Evolutionary conservation across 2,113 vertebrate genomes (phyloP), one percentile per base, ranked within the genome.

Genomic region (Scatophagus argus): DNA sequence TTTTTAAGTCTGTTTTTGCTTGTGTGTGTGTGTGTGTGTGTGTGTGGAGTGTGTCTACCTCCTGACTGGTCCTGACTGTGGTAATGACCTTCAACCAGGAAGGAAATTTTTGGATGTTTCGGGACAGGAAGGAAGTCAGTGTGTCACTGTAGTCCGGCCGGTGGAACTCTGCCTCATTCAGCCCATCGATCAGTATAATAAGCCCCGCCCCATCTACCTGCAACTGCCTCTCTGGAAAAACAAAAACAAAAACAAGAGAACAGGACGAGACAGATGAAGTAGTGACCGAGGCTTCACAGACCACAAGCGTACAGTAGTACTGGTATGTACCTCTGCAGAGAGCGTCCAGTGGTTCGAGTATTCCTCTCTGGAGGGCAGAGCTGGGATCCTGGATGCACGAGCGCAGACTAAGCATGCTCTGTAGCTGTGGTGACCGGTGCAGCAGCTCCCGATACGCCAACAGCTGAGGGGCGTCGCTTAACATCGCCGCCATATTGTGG

Each of bases 101-200:
- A n/a, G n/a, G n/a, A n/a, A n/a, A n/a, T n/a, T n/a, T n/a, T 85
- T 94, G 95, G 89, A 99, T 95, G 91, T 97, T 98, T 91, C 95
- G 95, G 90, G 94, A 96, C 77, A 99, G 94, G 91, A 99, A 99
- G 0, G 98, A 98, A 59, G 97, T 96, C 58, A 99, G 96, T 5
- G 97, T 99, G 92, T 99, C 97, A 31, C 98, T 98, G 32, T 99
- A 99, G 93, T 99, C 98, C 0, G 98, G 98, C 62, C 98, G 97
- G 94, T 99, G 98, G 91, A 99, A 99, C 95, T 99, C 98, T 31
- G 98, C 98, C 93, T 99, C 98, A 11, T 99, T 99, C 79, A 99
- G 94, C 19, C 98, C 98, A 83, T 99, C 98, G 71, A 99, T 98
- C 82, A 99, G 92, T 46, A 99, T 94, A 89, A 99, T 96, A 89